These are phyloP conservation scores for Pristionchus maxplancki DNA, from an alignment of 2,888 invertebrate species.

Conservation along the genomic window DNA sequence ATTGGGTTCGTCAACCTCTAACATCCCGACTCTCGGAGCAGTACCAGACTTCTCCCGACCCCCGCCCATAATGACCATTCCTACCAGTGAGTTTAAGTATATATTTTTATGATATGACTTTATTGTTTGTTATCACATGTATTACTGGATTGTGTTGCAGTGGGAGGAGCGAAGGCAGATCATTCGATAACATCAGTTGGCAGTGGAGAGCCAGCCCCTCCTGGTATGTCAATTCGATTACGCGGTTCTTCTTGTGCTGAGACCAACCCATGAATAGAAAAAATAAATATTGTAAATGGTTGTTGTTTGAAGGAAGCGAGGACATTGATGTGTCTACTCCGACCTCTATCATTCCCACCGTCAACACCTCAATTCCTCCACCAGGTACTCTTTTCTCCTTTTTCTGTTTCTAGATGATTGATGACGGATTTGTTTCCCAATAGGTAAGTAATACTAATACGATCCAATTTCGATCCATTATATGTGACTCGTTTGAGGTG, in stretches of 20 bases:
- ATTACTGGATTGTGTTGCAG: not conserved
- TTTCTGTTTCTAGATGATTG: not conserved
- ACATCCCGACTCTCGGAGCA: conserved; percentile 40
- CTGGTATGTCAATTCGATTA: not conserved
- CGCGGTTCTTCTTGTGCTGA: too few species aligned
- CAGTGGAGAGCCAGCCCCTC: conserved; percentile 48
- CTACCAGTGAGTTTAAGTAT: conserved; percentile 31
- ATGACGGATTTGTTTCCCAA: too few species aligned
- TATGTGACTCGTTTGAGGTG: not conserved
- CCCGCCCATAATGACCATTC: conserved; percentile 43
- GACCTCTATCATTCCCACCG: not conserved
- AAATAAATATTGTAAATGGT: not conserved
- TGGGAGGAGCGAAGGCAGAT: conserved; percentile 47
- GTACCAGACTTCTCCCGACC: conserved; percentile 46
- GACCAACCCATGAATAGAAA: too few species aligned
- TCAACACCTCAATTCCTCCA: conserved; percentile 5
- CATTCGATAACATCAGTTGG: conserved; percentile 24
- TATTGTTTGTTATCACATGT: not conserved
- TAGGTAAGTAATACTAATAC: too few species aligned
- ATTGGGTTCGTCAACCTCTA: not conserved
- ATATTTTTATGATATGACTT: too few species aligned
- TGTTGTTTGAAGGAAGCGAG: not conserved
- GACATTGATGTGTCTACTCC: conserved; percentile 8
- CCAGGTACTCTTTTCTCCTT: not conserved
- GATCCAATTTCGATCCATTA: not conserved